Evolutionary conservation across 2,888 invertebrate species (phyloP).

Genomic region (Sussaba pulchella): DNA sequence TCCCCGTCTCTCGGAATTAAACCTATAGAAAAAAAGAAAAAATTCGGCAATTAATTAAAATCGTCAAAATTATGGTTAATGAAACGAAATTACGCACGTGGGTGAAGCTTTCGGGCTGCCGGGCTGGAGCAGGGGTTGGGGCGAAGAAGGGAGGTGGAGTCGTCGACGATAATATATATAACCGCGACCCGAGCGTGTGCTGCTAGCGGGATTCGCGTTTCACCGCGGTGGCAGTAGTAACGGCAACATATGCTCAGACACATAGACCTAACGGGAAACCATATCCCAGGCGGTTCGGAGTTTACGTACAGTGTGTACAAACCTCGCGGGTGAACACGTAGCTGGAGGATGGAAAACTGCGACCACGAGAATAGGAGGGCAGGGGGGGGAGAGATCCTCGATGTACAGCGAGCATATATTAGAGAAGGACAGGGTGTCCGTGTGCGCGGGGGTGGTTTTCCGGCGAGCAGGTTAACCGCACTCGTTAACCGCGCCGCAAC

Average conservation of each 20-base stretch:
- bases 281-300: slow-evolving; percentile 34
- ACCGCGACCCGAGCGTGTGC: not conserved
- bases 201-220: slow-evolving; percentile 13
- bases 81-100: too few relatives aligned
- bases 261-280: slow-evolving; percentile 33
- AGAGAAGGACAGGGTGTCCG: slow-evolving; percentile 79
- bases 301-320: slow-evolving; percentile 41
- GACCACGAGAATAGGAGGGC: too few relatives aligned
- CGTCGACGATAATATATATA: slow-evolving; percentile 45
- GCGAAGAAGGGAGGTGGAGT: too few relatives aligned
- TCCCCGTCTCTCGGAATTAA: not conserved
- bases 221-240: slow-evolving; percentile 69
- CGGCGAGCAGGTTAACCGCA: slow-evolving; percentile 83
- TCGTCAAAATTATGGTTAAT: slow-evolving; percentile 29
- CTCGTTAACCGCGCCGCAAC: slow-evolving; percentile 84
- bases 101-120: too few relatives aligned
- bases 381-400: slow-evolving; percentile 52
- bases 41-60: slow-evolving; percentile 4
- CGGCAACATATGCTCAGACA: slow-evolving; percentile 84
- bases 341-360: slow-evolving; percentile 52
- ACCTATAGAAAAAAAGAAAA: not conserved
- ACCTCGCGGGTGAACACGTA: slow-evolving; percentile 35
- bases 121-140: too few relatives aligned
- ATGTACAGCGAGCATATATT: slow-evolving; percentile 77
- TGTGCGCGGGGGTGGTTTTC: slow-evolving; percentile 73